Conservation (phyloP, 2,113 vertebrate species). For the Diphyllodes magnificus region DNA sequence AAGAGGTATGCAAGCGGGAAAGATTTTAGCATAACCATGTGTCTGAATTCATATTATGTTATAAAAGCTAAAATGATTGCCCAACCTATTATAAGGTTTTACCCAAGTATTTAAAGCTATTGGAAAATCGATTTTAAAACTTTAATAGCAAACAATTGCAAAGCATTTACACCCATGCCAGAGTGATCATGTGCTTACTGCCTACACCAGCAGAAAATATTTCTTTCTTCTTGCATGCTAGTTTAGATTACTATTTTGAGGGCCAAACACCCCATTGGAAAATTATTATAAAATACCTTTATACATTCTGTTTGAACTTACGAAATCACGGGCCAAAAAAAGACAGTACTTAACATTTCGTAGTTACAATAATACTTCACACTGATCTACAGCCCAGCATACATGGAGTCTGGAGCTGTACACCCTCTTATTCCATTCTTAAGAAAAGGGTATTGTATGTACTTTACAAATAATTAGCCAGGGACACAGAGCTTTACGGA, state of each 20-base stretch:
- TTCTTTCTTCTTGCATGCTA: not conserved
- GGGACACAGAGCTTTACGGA: not conserved
- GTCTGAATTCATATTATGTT: slow-evolving; percentile 57
- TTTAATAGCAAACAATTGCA: not conserved
- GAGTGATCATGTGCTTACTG: not conserved
- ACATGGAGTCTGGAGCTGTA: not conserved
- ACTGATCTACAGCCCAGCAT: not conserved
- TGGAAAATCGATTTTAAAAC: slow-evolving; percentile 43
- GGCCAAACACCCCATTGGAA: not conserved
- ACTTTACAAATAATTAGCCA: not conserved
- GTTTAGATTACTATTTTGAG: slow-evolving; percentile 6
- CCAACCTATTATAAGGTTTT: slow-evolving; percentile 59
- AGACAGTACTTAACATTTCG: not conserved
- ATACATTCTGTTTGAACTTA: not conserved
- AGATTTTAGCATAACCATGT: slow-evolving; percentile 52
- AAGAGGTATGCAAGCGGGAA: slow-evolving; percentile 65
- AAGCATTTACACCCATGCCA: not conserved
- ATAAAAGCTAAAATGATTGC: slow-evolving; percentile 65
- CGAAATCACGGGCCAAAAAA: not conserved
- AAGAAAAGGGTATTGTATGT: not conserved
- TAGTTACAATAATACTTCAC: not conserved
- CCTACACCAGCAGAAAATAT: not conserved
- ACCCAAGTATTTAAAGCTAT: slow-evolving; percentile 58
- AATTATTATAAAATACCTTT: not conserved
- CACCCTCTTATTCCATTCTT: not conserved